A percentile compares a stretch with the other conserved stretches of the same genome.
Conservation (phyloP, 2,113 vertebrate species). For the Morphnarchus princeps region DNA sequence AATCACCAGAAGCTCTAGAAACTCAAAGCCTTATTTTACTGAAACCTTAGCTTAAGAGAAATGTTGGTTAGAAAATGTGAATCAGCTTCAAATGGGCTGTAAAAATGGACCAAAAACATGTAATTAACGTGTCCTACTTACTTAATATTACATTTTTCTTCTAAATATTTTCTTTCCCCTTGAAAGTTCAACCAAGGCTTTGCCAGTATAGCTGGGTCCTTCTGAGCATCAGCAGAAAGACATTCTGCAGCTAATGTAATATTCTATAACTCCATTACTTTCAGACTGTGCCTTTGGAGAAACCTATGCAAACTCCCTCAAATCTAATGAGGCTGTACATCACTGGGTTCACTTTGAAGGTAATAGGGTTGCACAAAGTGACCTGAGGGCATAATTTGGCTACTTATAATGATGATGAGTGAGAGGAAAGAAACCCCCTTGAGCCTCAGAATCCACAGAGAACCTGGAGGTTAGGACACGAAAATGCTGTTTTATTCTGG, state of each 20-base stretch:
- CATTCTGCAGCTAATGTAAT: neutral
- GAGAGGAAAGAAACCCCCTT: neutral
- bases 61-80: neutral
- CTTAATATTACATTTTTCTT: neutral
- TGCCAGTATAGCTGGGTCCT: neutral
- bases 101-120: neutral
- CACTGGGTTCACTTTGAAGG: neutral
- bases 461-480: neutral
- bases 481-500: neutral
- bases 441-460: neutral
- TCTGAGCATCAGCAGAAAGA: neutral
- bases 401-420: neutral
- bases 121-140: neutral
- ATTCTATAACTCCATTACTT: neutral
- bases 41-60: neutral
- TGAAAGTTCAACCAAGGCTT: neutral
- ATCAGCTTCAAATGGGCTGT: neutral
- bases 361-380: neutral
- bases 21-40: neutral
- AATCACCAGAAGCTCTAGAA: constrained; percentile 16
- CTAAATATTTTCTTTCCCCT: neutral
- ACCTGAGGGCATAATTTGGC: neutral
- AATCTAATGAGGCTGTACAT: neutral
- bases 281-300: neutral
- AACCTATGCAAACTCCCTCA: neutral